phyloP scores from a whole-genome alignment of 2,113 vertebrate species.

The Fukomys damarensis region DNA sequence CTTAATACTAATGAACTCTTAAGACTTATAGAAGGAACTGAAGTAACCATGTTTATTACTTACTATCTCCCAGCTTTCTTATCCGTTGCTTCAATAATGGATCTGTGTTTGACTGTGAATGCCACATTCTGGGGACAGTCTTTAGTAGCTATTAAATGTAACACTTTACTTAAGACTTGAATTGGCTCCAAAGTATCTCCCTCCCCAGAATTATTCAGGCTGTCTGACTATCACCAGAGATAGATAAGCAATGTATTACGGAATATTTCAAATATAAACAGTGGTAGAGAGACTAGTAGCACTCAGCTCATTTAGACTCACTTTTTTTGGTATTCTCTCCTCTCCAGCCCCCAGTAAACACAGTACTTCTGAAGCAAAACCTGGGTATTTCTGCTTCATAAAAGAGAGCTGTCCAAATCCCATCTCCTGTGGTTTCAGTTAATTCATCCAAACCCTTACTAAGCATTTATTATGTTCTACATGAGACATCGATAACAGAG shows the following conservation, averaged over 20 bases:
- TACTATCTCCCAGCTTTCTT: constrained; percentile 8
- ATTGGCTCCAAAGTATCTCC: neutral
- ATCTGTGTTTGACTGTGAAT: neutral
- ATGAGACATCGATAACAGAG: neutral
- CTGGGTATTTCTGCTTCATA: neutral
- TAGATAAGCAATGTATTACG: neutral
- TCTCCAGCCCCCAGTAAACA: neutral
- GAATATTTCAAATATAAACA: neutral
- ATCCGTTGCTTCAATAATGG: neutral
- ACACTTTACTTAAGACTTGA: neutral
- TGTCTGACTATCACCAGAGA: neutral
- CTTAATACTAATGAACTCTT: neutral
- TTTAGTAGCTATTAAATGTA: neutral
- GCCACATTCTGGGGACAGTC: neutral
- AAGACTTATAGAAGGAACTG: neutral
- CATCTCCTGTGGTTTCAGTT: neutral
- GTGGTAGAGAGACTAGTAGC: neutral
- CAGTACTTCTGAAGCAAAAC: constrained; percentile 3
- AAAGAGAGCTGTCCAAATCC: neutral
- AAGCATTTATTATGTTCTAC: neutral
- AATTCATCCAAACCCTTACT: constrained; percentile 8
- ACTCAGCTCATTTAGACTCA: neutral
- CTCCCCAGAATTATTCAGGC: neutral
- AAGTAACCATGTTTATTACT: neutral
- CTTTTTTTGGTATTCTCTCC: neutral